Conservation (phyloP, 37 sponge, comb jelly and placozoan genomes). For the Oopsacas minuta region DNA sequence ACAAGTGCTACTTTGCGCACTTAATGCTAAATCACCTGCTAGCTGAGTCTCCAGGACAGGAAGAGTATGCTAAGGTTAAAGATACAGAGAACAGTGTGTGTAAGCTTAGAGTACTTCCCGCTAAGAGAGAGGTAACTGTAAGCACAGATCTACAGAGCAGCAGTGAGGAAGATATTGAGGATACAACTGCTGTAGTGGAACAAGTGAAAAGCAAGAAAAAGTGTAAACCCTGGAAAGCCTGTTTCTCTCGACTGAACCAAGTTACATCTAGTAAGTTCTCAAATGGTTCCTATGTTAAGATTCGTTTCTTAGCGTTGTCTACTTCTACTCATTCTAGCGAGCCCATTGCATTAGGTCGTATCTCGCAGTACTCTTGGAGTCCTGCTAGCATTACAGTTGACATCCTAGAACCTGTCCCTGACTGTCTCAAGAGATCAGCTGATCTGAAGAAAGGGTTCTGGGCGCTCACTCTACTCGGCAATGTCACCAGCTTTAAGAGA, state of each 20-base stretch:
- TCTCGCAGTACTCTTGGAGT: constrained; percentile 22
- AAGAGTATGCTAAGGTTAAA: background rate
- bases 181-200: background rate
- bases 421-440: constrained; percentile 32
- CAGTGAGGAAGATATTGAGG: background rate
- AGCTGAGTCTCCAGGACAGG: background rate
- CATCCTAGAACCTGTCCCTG: constrained; percentile 26
- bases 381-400: constrained; percentile 32
- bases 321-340: background rate
- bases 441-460: constrained; percentile 27
- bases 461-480: constrained; percentile 34
- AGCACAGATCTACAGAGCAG: background rate
- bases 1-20: background rate
- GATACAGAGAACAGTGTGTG: background rate
- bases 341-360: constrained; percentile 29
- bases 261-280: constrained; percentile 8
- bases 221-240: background rate
- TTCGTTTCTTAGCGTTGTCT: constrained; percentile 22
- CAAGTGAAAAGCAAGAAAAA: background rate
- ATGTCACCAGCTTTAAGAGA: constrained; percentile 35
- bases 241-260: background rate
- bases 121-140: background rate
- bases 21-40: background rate
- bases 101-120: background rate
- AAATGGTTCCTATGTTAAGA: constrained; percentile 26